Base-by-base conservation (phyloP, 2,113 vertebrate species). In the Guaruba guarouba region DNA sequence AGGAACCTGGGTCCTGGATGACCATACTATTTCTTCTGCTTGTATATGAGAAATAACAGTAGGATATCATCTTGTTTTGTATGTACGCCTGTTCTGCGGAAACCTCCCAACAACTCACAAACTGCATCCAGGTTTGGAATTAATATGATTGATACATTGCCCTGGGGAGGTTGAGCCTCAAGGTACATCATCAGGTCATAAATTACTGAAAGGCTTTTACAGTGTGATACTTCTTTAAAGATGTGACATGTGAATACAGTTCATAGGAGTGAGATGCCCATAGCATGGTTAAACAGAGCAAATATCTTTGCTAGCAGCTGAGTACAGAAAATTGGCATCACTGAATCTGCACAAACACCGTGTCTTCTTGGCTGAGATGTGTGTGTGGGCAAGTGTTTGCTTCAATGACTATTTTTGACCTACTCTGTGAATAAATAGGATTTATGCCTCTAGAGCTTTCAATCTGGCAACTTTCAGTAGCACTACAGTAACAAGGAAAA, bases 401-500 rank as follows among this genome's bases (percentile, higher is more conserved):
- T 90, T 93, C 89, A 79, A 43, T 95, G 69, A 84, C 87, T 95
- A 77, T 83, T 95, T 92, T 76, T 89, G 94, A 93, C 91, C 85
- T 92, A 83, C 94, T 91, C 93, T 61, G 67, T 92, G 88, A 96
- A 93, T 97, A 95, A 92, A 94, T 88, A 94, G 87, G 77, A 75
- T 17, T 95, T 93, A 25, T 11, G 39, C 63, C 86, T 93, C 90
- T 57, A 85, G 87, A 92, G 82, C 90, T 96, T 93, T 88, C 82
- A 91, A 68, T 82, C 62, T 94, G 94, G 61, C 70, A 93, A 43
- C 49, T 95, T 92, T 84, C 37, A 86, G 68, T 31, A 94, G 27
- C 46, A 29, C 37, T 59, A 37, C 29, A 24, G 88, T 76, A 96
- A 51, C 31, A 80, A 88, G n/a, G 39, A 75, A 31, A 85, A 75